phyloP scores from a whole-genome alignment of 2,888 invertebrate species.

The Diarsia mendica region DNA sequence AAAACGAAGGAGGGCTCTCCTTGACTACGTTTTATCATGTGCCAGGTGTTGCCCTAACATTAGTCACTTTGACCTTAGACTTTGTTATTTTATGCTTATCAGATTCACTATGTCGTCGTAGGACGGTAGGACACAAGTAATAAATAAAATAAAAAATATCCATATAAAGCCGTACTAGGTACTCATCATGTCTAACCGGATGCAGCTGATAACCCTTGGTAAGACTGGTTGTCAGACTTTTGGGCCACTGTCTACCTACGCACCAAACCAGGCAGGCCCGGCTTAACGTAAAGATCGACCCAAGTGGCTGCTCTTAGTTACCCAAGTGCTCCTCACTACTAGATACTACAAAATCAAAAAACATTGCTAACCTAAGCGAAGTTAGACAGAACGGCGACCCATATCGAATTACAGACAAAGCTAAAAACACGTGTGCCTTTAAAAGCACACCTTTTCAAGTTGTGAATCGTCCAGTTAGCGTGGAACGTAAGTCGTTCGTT shows the following conservation, averaged over 20 bases:
- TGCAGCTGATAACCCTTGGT: too few relatives aligned
- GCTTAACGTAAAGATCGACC: too few relatives aligned
- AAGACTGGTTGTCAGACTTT: too few relatives aligned
- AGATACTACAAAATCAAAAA: neutral
- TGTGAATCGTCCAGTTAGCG: slow-evolving; percentile 76
- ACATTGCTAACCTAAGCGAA: neutral
- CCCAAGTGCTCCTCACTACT: too few relatives aligned
- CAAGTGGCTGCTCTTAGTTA: too few relatives aligned
- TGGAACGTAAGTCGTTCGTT: slow-evolving; percentile 75
- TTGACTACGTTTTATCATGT: neutral
- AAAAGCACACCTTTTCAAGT: slow-evolving; percentile 78
- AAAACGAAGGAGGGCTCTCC: neutral
- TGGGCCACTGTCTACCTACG: too few relatives aligned
- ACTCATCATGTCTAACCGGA: too few relatives aligned
- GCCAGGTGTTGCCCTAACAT: neutral
- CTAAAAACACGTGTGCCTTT: slow-evolving; percentile 71
- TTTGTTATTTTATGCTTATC: neutral
- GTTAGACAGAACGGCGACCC: slow-evolving; percentile 31
- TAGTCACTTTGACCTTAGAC: neutral
- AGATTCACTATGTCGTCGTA: too few relatives aligned
- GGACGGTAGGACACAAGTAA: too few relatives aligned
- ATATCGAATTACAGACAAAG: slow-evolving; percentile 67
- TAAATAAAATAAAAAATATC: too few relatives aligned
- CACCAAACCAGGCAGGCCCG: too few relatives aligned
- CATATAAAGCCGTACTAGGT: neutral